These are phyloP conservation scores for Platysteira castanea DNA, from an alignment of 2,113 vertebrate species.

Conservation along the genomic window DNA sequence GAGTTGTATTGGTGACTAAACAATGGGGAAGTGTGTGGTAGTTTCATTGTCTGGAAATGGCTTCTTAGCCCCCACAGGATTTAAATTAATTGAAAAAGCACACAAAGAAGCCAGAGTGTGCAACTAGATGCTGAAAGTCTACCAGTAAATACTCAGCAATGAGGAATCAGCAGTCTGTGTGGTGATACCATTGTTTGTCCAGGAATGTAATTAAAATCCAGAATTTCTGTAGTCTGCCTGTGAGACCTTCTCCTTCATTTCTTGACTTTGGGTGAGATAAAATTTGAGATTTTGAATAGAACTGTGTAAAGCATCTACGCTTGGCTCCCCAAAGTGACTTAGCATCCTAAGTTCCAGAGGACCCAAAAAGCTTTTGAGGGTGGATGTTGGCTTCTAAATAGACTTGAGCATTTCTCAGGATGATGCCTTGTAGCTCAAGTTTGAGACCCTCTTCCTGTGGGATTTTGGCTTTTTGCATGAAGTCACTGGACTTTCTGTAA, in stretches of 20 bases:
- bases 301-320: neutral
- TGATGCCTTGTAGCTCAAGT: fast-evolving
- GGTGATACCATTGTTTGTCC: neutral
- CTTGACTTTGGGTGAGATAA: neutral
- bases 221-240: neutral
- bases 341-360: neutral
- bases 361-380: neutral
- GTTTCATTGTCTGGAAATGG: neutral
- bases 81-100: neutral
- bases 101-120: neutral
- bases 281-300: neutral
- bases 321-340: neutral
- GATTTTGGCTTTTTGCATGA: neutral
- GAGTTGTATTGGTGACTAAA: neutral
- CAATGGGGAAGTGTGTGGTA: neutral
- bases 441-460: neutral
- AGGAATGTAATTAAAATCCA: neutral
- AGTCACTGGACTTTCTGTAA: neutral
- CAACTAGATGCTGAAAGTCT: neutral
- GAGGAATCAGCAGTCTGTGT: neutral
- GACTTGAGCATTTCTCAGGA: neutral
- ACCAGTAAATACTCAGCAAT: neutral
- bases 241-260: neutral
- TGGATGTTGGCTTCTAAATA: neutral
- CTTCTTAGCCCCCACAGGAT: neutral